Evolutionary conservation across 1,140 invertebrate species (phyloP).

Genomic region (Diprion similis): DNA sequence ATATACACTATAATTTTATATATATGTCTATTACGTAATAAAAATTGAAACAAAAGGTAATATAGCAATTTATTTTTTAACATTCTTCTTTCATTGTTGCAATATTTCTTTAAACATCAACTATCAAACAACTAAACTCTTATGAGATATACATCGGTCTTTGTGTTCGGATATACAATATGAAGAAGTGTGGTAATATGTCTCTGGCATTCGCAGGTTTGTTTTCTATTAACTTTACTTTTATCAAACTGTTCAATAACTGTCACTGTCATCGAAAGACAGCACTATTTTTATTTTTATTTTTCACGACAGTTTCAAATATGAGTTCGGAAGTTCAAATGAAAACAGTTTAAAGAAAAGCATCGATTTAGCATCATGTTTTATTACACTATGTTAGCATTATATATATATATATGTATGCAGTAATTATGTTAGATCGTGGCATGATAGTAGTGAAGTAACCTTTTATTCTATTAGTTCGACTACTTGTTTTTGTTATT

Average conservation of each 20-base stretch:
- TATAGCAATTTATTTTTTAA: neutral
- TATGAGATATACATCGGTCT: neutral
- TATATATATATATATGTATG: no score
- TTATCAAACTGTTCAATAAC: neutral
- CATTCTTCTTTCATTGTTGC: neutral
- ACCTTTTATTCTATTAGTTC: no score
- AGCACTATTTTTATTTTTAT: neutral
- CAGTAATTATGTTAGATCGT: no score
- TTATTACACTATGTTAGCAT: no score
- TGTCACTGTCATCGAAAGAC: neutral
- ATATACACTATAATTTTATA: constrained; percentile 5
- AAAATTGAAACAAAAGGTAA: neutral
- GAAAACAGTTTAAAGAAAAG: neutral
- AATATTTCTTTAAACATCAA: no score
- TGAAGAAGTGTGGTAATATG: no score
- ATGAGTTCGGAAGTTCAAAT: neutral
- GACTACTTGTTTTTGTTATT: no score
- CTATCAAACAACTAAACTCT: neutral
- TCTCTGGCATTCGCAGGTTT: no score
- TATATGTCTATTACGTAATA: constrained; percentile 2
- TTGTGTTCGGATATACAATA: neutral
- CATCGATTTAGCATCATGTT: neutral
- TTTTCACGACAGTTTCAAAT: neutral
- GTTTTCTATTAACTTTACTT: neutral
- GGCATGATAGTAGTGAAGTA: no score